Base-by-base conservation (phyloP, 2,113 vertebrate species). In the Octodon degus region DNA sequence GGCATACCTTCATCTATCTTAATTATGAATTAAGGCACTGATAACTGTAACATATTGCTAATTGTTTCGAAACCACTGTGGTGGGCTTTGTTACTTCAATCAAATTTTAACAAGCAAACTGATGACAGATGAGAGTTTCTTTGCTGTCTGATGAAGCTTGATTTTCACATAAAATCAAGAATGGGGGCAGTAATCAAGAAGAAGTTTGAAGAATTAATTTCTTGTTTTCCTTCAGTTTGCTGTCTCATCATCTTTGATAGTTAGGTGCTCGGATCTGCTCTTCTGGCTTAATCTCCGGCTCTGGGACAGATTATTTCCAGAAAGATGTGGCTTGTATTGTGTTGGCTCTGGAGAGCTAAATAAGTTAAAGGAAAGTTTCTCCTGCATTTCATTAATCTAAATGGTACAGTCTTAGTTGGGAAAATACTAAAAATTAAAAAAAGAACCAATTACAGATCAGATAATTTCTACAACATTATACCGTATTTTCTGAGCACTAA, bases 151-250 rank as follows among this genome's bases (percentile, higher is more conserved):
- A 12, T 91, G 43, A 94, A 63, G 97, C 92, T 93, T 95, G 83
- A 67, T 94, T 80, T 83, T 77, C 43, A 89, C 83, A 53, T 81
- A 86, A 96, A 91, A 32, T 24, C 87, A 96, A 94, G 34, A 19
- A 86, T 92, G 25, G 70, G 27, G 47, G 47, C 22, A 84, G 62
- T 37, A 93, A 58, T 85, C 67, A 81, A 32, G 27, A 50, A 76
- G 80, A 82, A 86, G 24, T 50, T 92, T 91, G 74, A 74, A 37
- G 50, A 94, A 92, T 96, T 88, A 89, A 74, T 96, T 65, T 77
- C 89, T 94, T 84, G 47, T 94, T 93, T 96, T 94, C 32, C 27
- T 94, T 94, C 50, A 93, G 12, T 76, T 60, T 24, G 60, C 5
- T 3, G 34, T 62, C 80, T 16, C 43, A 79, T 55, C 22, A 87